A percentile compares a stretch with the other conserved stretches of the same genome.
Conservation (phyloP, 1,140 invertebrate species). For the Pinna nobilis region DNA sequence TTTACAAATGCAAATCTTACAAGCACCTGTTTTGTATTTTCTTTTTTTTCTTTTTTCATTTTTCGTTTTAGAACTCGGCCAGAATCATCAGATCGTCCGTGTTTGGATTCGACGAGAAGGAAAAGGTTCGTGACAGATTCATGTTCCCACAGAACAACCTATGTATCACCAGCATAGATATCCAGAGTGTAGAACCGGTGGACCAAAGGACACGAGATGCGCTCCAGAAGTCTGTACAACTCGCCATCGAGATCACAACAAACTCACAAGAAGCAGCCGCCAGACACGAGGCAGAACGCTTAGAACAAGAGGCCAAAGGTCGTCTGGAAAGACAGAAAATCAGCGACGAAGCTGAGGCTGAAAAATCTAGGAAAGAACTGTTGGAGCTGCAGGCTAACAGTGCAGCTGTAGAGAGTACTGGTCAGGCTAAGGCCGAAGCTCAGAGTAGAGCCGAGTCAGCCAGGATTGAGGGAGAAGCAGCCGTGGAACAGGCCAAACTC, state of each 20-base stretch:
- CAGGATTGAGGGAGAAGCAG: conserved; percentile 77
- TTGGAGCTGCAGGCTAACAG: conserved; percentile 75
- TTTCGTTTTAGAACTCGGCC: conserved; percentile 74
- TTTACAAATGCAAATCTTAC: neutral
- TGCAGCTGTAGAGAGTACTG: conserved; percentile 73
- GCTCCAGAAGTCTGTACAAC: conserved; percentile 77
- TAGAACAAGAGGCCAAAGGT: conserved; percentile 78
- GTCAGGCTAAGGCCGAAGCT: conserved; percentile 78
- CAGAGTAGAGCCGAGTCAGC: conserved; percentile 76
- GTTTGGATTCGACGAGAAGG: conserved; percentile 77
- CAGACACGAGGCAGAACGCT: conserved; percentile 77
- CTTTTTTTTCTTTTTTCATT: neutral
- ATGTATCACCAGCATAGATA: conserved; percentile 77
- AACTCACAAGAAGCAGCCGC: conserved; percentile 77
- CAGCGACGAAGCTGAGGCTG: conserved; percentile 76
- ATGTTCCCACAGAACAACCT: conserved; percentile 76
- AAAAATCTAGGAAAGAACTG: conserved; percentile 74
- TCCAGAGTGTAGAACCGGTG: conserved; percentile 78
- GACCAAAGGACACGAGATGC: conserved; percentile 78
- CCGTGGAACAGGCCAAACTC: conserved; percentile 76
- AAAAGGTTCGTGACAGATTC: conserved; percentile 73
- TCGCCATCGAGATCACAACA: conserved; percentile 78
- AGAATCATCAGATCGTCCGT: conserved; percentile 76
- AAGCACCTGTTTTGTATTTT: neutral
- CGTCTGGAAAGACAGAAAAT: conserved; percentile 77